Percentiles rank a stretch among this genome's conserved stretches.
Conservation (phyloP, 2,797 vertebrate species). For the Parotocinclus haroldoi region DNA sequence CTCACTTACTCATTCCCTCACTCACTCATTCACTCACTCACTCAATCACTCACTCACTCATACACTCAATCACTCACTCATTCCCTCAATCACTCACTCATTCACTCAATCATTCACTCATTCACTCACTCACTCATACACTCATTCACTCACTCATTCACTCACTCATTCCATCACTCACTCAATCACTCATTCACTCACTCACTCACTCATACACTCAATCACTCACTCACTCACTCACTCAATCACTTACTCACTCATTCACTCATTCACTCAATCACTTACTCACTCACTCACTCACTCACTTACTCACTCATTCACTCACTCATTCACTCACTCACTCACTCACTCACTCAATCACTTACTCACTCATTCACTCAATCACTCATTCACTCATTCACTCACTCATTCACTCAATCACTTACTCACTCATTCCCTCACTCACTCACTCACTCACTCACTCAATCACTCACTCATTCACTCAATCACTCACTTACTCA, state of each 20-base stretch:
- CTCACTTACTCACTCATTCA: background rate
- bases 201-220: too few species aligned
- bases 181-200: background rate
- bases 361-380: too few species aligned
- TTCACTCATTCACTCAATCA: background rate
- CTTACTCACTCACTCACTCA: conserved; percentile 1
- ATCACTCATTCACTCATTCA: background rate
- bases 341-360: conserved; percentile 1
- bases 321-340: background rate
- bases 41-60: background rate
- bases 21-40: too few species aligned
- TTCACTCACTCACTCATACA: too few species aligned
- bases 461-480: conserved; percentile 7
- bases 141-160: background rate
- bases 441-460: background rate
- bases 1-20: conserved; percentile 1
- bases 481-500: conserved; percentile 3
- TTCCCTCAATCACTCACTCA: conserved; percentile 6
- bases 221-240: background rate
- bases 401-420: background rate
- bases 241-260: conserved; percentile 6
- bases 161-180: conserved; percentile 8
- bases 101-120: too few species aligned
- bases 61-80: conserved; percentile 9
- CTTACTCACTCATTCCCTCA: background rate